Base-by-base conservation (phyloP, 2,888 invertebrate species). In the Drosophila tanythrix region DNA sequence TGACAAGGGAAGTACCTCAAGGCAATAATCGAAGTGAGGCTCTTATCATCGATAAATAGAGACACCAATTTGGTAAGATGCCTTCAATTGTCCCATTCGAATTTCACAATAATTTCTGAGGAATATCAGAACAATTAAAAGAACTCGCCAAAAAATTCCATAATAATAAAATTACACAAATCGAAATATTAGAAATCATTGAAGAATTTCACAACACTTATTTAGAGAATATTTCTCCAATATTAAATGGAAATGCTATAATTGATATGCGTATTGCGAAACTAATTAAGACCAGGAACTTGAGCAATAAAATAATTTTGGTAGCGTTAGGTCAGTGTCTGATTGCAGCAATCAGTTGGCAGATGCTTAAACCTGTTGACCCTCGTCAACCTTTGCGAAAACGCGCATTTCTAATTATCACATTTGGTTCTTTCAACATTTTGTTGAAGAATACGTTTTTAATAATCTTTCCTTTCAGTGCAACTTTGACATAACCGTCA, bases 401-500 rank as follows among this genome's bases (percentile, higher is more conserved):
- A 13, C 46, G 21, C 50, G 27, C 18, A 50, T 50, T 50, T n/a
- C 11, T 31, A 29, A 29, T 31, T 50, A 51, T 56, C 8, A 40
- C 10, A n/a, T 21, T 31, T 38, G 11, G 13, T 31, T 57, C 27
- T 5, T 18, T 50, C 46, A 8, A 15, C 46, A 38, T 29, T 56
- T 56, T 29, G 56, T 43, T 43, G 15, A 36, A 56, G n/a, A 52
- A n/a, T 33, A 31, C 31, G 31, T 7, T 52, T 31, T n/a, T 10
- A 7, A 29, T 31, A 31, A 31, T 52, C n/a, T 60, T 21, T 51
- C 5, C 6, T 4, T 36, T 21, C 5, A 43, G 36, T 36, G 27
- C 65, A 38, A 48, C 53, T 67, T 65, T 67, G 53, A 48, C 66
- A 48, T 27, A 38, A 13, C n/a, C 15, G 57, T 58, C 43, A 33